Evolutionary conservation across 2,113 vertebrate genomes (phyloP).

Genomic region (Sceloporus tristichus): DNA sequence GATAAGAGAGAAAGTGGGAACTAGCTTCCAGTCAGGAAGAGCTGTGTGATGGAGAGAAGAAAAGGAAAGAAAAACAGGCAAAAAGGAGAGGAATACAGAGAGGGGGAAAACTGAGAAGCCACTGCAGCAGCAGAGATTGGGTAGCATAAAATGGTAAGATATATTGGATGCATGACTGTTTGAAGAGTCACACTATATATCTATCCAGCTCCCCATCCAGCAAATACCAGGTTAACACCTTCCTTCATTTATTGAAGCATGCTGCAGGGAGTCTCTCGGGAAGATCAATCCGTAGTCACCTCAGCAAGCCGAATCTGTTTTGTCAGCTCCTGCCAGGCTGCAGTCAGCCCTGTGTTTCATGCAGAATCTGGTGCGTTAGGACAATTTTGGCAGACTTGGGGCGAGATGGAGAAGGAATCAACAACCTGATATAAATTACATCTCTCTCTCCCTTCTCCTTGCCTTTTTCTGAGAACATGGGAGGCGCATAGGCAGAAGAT

Average conservation of each 20-base stretch:
- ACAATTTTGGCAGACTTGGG: not conserved
- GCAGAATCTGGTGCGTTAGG: not conserved
- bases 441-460: no score
- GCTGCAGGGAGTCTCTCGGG: not conserved
- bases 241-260: not conserved
- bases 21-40: not conserved
- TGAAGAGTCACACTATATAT: not conserved
- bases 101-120: no score
- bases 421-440: not conserved
- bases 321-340: conserved; percentile 3
- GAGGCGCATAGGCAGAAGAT: not conserved
- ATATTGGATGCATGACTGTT: not conserved
- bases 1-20: not conserved
- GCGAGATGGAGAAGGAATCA: not conserved
- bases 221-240: not conserved
- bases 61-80: not conserved
- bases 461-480: no score
- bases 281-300: conserved; percentile 3
- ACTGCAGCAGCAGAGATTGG: not conserved
- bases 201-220: not conserved
- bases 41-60: not conserved
- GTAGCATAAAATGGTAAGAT: not conserved
- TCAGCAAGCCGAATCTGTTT: conserved; percentile 11
- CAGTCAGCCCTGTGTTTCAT: not conserved
- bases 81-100: not conserved